A percentile compares a stretch with the other conserved stretches of the same genome.
phyloP scores from a whole-genome alignment of 1,140 invertebrate genomes.

The Uloborus diversus region DNA sequence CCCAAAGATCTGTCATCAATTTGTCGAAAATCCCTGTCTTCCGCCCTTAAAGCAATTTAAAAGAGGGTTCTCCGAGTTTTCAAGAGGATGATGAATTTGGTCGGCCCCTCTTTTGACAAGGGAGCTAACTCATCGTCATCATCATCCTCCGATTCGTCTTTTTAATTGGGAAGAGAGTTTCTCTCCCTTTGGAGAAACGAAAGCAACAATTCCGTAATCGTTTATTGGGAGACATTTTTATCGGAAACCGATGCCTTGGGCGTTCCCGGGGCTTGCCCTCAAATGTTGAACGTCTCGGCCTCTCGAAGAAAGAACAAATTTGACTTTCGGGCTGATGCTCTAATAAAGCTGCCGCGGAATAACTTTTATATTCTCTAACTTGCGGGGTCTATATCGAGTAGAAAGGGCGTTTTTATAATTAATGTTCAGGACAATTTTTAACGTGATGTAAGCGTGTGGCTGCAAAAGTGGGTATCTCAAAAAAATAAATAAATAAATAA shows the following conservation, averaged over 20 bases:
- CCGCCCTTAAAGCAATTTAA: constrained; percentile 3
- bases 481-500: too few relatives aligned
- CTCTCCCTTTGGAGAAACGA: neutral
- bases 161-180: constrained; percentile 25
- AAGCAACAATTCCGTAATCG: neutral
- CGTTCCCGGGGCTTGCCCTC: neutral
- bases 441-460: too few relatives aligned
- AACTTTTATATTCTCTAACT: too few relatives aligned
- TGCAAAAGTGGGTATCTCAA: too few relatives aligned
- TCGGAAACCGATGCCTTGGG: constrained; percentile 18
- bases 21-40: constrained; percentile 8
- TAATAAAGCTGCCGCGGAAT: too few relatives aligned
- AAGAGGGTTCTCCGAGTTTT: neutral
- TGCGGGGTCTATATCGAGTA: too few relatives aligned
- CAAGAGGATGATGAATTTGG: constrained; percentile 21
- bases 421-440: too few relatives aligned
- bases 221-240: constrained; percentile 18
- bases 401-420: too few relatives aligned
- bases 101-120: constrained; percentile 20
- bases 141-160: neutral
- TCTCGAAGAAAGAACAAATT: too few relatives aligned
- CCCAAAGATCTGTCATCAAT: constrained; percentile 36
- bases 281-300: too few relatives aligned
- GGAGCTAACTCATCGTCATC: too few relatives aligned
- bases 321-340: too few relatives aligned